phyloP scores from a whole-genome alignment of 2,888 invertebrate species.

The Lamellibrachia columna region DNA sequence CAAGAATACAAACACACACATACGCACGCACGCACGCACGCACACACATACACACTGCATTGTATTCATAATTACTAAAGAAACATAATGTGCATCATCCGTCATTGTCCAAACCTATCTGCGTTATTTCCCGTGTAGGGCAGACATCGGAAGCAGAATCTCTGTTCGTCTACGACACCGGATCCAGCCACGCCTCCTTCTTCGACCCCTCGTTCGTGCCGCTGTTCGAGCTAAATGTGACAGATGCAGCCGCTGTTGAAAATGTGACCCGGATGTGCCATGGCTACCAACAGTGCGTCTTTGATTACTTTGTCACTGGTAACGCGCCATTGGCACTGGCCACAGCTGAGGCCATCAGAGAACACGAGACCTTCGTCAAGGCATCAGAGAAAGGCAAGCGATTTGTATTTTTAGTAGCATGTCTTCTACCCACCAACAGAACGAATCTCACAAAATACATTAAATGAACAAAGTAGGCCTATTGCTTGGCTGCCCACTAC shows the following conservation, averaged over 20 bases:
- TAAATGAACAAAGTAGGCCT: too few species aligned
- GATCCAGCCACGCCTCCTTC: background rate
- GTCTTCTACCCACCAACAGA: too few species aligned
- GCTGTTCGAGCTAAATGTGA: background rate
- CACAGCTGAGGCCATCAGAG: background rate
- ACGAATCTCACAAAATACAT: too few species aligned
- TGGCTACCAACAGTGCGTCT: background rate
- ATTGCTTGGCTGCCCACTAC: too few species aligned
- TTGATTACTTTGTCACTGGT: background rate
- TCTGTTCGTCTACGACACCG: background rate
- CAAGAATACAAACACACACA: too few species aligned
- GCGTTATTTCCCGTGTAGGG: background rate
- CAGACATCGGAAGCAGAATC: background rate
- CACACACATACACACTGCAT: too few species aligned
- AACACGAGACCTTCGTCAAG: background rate
- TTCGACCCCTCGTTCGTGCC: background rate
- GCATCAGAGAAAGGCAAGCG: too few species aligned
- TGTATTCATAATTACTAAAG: too few species aligned
- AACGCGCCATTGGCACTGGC: background rate
- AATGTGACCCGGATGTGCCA: background rate
- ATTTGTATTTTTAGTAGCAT: too few species aligned
- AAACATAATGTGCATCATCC: background rate
- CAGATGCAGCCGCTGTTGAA: background rate
- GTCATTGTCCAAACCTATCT: too few species aligned
- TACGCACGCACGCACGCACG: too few species aligned